These are phyloP conservation scores for Uromys caudimaculatus DNA, from an alignment of 2,797 vertebrate species.

Conservation along the genomic window DNA sequence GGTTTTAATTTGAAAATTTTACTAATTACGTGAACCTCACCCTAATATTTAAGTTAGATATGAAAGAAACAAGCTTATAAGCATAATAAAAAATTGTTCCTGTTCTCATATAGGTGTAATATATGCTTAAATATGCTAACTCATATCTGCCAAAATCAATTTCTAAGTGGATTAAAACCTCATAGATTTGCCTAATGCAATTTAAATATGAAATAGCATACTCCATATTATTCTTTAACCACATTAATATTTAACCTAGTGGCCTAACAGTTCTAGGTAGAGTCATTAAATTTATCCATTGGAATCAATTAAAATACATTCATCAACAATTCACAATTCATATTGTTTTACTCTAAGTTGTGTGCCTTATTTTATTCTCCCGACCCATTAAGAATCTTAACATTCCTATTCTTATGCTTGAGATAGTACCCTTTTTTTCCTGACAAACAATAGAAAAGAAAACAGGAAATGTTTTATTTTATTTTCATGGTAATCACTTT, in stretches of 20 bases:
- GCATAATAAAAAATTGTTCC: not conserved
- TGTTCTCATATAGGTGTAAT: not conserved
- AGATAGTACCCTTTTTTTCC: not conserved
- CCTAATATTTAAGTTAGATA: not conserved
- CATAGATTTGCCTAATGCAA: not conserved
- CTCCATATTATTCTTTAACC: not conserved
- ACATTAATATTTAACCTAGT: not conserved
- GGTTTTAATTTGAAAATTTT: not conserved
- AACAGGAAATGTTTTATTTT: not conserved
- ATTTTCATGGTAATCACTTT: conserved; percentile 36
- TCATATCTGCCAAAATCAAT: not conserved
- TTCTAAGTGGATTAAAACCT: not conserved
- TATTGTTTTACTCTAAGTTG: not conserved
- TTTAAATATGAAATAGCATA: not conserved
- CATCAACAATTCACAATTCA: not conserved
- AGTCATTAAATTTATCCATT: not conserved
- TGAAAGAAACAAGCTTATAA: not conserved
- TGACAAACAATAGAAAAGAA: not conserved
- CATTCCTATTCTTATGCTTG: too few species aligned
- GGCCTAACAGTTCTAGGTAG: not conserved
- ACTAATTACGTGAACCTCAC: not conserved
- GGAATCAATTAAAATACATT: not conserved
- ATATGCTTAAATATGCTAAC: not conserved
- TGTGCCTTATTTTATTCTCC: too few species aligned
- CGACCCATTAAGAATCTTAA: not conserved